Evolutionary conservation across 2,113 vertebrate genomes (phyloP).

Genomic region (Sebastes fasciatus): DNA sequence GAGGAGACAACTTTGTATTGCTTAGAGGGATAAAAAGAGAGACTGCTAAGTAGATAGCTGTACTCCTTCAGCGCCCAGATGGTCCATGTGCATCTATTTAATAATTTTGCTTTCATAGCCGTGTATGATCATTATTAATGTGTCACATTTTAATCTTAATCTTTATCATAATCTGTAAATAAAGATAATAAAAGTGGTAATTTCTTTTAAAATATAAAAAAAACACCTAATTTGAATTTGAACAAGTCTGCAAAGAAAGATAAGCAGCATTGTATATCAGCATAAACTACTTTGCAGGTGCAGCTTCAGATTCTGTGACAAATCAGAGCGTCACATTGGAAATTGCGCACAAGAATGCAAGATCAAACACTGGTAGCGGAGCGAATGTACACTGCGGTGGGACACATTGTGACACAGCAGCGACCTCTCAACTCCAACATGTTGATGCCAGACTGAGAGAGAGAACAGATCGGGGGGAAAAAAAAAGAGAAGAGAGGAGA

Average conservation of each 20-base stretch:
- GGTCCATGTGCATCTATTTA: conserved; percentile 32
- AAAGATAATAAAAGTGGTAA: neutral
- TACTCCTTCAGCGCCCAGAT: conserved; percentile 26
- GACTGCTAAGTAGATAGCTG: neutral
- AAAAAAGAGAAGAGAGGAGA: neutral
- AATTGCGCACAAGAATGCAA: neutral
- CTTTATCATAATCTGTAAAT: neutral
- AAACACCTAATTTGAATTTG: conserved; percentile 24
- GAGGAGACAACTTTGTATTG: neutral
- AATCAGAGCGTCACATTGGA: conserved; percentile 41
- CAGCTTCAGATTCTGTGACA: conserved; percentile 43
- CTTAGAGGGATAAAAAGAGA: neutral
- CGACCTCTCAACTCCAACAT: conserved; percentile 29
- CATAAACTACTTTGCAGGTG: conserved; percentile 19
- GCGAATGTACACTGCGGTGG: conserved; percentile 15
- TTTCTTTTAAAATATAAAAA: conserved; percentile 15
- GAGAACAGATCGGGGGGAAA: neutral
- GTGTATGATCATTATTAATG: neutral
- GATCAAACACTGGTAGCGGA: conserved; percentile 38
- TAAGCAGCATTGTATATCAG: conserved; percentile 27
- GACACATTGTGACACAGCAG: conserved; percentile 39
- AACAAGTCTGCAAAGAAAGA: conserved; percentile 31
- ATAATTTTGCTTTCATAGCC: neutral
- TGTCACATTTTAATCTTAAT: neutral
- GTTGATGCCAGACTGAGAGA: conserved; percentile 42